Evolutionary conservation across 2,113 vertebrate genomes (phyloP), one percentile per base, ranked within the genome.

Genomic region (Emydura subglobosa): DNA sequence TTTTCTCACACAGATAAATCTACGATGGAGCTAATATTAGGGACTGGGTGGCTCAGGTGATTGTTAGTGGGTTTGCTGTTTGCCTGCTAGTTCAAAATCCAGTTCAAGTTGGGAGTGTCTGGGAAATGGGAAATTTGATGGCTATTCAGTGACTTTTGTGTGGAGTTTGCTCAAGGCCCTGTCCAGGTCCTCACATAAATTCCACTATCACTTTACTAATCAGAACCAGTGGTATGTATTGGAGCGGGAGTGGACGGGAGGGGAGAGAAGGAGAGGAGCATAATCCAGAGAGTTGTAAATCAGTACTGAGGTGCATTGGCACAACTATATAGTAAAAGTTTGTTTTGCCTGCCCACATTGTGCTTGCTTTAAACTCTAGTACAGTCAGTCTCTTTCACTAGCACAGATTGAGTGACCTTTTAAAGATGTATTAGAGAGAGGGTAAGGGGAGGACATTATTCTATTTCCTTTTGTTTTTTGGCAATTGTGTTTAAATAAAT

Each of bases 1-100:
- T 17, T 1, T 49, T 31, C 44, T 61, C 42, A 4, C 27, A 2
- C 17, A 8, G 11, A 0, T 83, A 11, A 13, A 3, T 25, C 6
- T 29, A 2, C 13, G 42, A 10, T 2, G 25, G 78, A 13, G 6
- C 57, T 34, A 29, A 2, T 13, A 6, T 11, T 24, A 34, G 29
- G 42, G 90, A 4, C 50, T 61, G n/a, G 25, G 44, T 42, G n/a
- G 39, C 24, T 57, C 39, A 29, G 24, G n/a, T 24, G 24, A n/a
- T 79, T 55, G 22, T 5, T 57, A 44, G 39, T 25, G 24, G 12
- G 39, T 1, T 16, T 55, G 39, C 42, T 47, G 0, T 7, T 24
- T 22, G 0, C 27, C 25, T n/a, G 72, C 39, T 79, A 3, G 22
- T 21, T 79, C 54, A 24, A 83, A 68, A 42, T 42, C 24, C 82